Base-by-base conservation (phyloP, 2,888 invertebrate species). In the Hemithea aestivaria region DNA sequence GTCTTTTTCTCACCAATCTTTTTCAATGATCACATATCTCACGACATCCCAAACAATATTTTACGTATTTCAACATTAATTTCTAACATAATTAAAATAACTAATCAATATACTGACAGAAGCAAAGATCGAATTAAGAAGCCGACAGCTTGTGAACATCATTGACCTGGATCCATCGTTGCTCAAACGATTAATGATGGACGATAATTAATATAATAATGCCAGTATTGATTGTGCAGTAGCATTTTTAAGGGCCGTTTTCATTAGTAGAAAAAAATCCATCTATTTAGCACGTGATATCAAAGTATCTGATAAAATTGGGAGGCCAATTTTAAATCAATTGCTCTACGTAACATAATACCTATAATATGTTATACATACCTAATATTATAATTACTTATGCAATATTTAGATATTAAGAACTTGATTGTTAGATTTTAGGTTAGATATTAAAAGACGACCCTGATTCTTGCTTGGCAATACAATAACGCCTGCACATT, bases 121-220 rank as follows among this genome's bases (percentile, higher is more conserved):
- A 52, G 34, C 56, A 53, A 55, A 61, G 51, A 63, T 57, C 41
- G 59, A 65, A 67, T 65, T 62, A 66, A 64, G 66, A 58, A 66
- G 62, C 57, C 37, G 40, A 30, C 41, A 34, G 62, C 63, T 60
- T 66, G 50, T 58, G 64, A 71, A 69, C 71, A 73, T 73, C 73
- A 66, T 72, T 78, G 76, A 79, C 77, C 80, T 40, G 69, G 62
- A 76, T 71, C 66, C 38, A 51, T 42, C 20, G 56, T 66, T 66
- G 56, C 69, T 57, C 55, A 64, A 71, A 70, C 62, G 65, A 58
- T 61, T 72, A 70, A 71, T 71, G 63, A 65, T 64, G 42, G 41
- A 47, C 39, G 42, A 64, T 74, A 71, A 77, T 76, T 77, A 73
- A 74, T 77, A 42, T 37, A 41, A 42, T 37, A 41, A 33, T 33